Base-by-base conservation (phyloP, 2,113 vertebrate genomes). In the Heterochromis multidens region DNA sequence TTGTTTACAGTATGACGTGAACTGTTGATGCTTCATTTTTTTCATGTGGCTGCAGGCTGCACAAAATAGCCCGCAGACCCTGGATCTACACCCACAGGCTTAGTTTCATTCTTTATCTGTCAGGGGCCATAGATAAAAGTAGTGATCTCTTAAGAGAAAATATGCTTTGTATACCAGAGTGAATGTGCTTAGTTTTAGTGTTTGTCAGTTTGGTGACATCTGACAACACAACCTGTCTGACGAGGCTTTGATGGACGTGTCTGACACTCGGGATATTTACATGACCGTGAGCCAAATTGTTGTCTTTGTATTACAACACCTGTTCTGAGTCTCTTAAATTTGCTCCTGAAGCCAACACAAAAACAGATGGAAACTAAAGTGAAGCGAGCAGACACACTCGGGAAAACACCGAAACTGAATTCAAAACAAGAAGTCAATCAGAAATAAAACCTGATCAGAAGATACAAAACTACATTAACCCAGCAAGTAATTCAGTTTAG, bases 361-460 rank as follows among this genome's bases (percentile, higher is more conserved):
- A 29, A 74, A 0, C 43, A 4, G 23, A 49, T 21, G 23, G 37
- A 72, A 72, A 31, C 3, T 0, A 52, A 29, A 72, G 17, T 31
- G 67, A 52, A 74, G 43, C 2, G 2, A 74, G 11, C 67, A 52
- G 16, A n/a, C 46, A 1, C 0, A 12, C 67, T 52, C 0, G 13
- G 37, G 67, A 46, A 74, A 74, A 74, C 27, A 74, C 46, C 25
- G 1, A 74, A 74, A 74, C 11, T 74, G 67, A 52, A 52, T 74
- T 52, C 46, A 74, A 52, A 74, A 74, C 67, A 74, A 52, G 52
- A 74, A 74, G 17, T 74, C 25, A 52, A 11, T 13, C 7, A 3
- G 29, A 46, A 29, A 46, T 13, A 70, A 46, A 70, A 29, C 19
- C 65, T 27, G 0, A 70, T 70, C 65, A 27, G 40, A 74, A 52